Percentiles rank a stretch among this genome's conserved stretches.
Evolutionary conservation across 2,888 invertebrate species (phyloP).

Genomic region (Caenorhabditis doughertyi): DNA sequence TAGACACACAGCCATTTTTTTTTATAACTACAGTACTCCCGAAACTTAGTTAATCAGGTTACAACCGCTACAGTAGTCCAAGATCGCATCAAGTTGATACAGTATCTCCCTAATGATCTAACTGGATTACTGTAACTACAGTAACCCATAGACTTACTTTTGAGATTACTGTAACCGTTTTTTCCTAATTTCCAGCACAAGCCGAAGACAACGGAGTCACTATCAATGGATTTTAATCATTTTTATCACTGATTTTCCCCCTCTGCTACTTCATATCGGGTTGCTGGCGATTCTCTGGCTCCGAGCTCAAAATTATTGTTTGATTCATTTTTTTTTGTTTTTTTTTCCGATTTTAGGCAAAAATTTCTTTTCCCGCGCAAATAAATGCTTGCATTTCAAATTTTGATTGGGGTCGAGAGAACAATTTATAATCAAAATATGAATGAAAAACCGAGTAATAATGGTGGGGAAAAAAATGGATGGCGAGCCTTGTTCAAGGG

Average conservation of each 20-base stretch:
- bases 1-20: too few species aligned
- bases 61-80: too few species aligned
- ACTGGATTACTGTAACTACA: too few species aligned
- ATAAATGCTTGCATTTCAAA: neutral
- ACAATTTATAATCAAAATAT: slow-evolving; percentile 15
- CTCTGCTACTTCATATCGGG: slow-evolving; percentile 32
- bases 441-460: neutral
- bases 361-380: too few species aligned
- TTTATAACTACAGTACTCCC: too few species aligned
- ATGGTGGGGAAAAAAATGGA: neutral
- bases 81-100: too few species aligned
- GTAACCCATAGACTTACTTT: too few species aligned
- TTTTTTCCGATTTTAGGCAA: slow-evolving; percentile 38
- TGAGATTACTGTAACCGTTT: too few species aligned
- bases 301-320: slow-evolving; percentile 42
- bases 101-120: too few species aligned
- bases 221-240: slow-evolving; percentile 30
- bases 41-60: too few species aligned
- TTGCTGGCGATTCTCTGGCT: slow-evolving; percentile 32
- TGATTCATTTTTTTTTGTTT: neutral
- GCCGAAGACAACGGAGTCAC: slow-evolving; percentile 37
- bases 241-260: neutral
- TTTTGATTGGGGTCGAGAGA: too few species aligned
- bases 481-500: slow-evolving; percentile 4
- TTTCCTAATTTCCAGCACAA: slow-evolving; percentile 24